Conservation (phyloP, 2,113 vertebrate genomes). For the Benitochromis conjunctus region DNA sequence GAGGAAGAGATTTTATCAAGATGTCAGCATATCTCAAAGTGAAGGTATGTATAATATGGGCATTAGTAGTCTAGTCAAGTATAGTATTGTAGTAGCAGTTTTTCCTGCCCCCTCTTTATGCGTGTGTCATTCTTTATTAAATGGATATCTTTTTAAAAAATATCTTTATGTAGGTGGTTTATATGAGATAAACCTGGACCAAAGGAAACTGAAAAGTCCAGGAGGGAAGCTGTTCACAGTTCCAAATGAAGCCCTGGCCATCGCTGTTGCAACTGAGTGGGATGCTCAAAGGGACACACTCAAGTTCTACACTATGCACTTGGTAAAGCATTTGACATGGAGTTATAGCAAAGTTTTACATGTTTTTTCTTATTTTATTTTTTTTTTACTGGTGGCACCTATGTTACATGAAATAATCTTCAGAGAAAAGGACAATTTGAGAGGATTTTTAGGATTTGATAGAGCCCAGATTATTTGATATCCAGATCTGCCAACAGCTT, state of each 20-base stretch:
- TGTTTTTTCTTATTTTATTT: neutral
- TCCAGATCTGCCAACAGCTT: neutral
- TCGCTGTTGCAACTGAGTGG: slow-evolving; percentile 95
- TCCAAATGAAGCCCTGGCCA: slow-evolving; percentile 88
- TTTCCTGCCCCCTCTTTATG: neutral
- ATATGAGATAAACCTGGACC: slow-evolving; percentile 93
- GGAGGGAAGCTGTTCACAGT: slow-evolving; percentile 89
- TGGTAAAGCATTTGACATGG: slow-evolving; percentile 72
- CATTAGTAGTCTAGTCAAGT: neutral
- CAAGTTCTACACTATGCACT: slow-evolving; percentile 93
- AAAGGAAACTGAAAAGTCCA: slow-evolving; percentile 90
- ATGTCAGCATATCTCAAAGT: slow-evolving; percentile 89
- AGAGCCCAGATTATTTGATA: neutral
- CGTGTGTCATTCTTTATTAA: neutral
- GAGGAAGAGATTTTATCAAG: slow-evolving; percentile 88
- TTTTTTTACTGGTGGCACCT: neutral
- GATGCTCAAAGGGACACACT: slow-evolving; percentile 89
- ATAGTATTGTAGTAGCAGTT: neutral
- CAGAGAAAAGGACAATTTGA: neutral
- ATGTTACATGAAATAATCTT: neutral
- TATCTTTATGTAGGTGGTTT: slow-evolving; percentile 71
- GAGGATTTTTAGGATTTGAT: neutral
- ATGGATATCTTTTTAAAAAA: neutral
- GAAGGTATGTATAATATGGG: slow-evolving; percentile 76
- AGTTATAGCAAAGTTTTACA: neutral